Evolutionary conservation across 1,140 invertebrate species (phyloP).

Genomic region (Solen grandis): DNA sequence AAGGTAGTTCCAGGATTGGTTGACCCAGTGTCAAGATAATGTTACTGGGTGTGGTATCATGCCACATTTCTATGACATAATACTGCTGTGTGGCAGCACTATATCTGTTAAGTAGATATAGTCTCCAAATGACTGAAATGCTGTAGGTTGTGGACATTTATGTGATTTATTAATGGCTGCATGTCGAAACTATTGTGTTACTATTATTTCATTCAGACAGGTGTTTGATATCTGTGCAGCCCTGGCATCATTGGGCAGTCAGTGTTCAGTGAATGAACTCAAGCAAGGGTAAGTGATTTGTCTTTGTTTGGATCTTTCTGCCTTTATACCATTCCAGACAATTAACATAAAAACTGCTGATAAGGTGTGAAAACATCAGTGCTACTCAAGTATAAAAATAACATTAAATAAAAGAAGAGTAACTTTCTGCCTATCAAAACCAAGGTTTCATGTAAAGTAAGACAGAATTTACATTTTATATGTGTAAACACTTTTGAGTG

Average conservation of each 20-base stretch:
- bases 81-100: too few relatives aligned
- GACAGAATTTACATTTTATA: not conserved
- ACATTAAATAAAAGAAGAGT: not conserved
- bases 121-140: too few relatives aligned
- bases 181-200: too few relatives aligned
- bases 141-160: not conserved
- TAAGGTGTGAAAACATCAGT: not conserved
- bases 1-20: too few relatives aligned
- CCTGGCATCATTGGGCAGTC: not conserved
- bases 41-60: too few relatives aligned
- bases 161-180: not conserved
- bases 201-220: conserved; percentile 22
- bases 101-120: too few relatives aligned
- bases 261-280: conserved; percentile 13
- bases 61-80: too few relatives aligned
- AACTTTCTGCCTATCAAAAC: not conserved
- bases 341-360: not conserved
- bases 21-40: too few relatives aligned
- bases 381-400: not conserved
- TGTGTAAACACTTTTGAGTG: too few relatives aligned
- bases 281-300: not conserved
- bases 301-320: too few relatives aligned
- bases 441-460: not conserved
- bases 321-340: not conserved
- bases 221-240: conserved; percentile 47